Evolutionary conservation across 2,888 invertebrate genomes (phyloP), one percentile per base, ranked within the genome.

Genomic region (Latrodectus hesperus): DNA sequence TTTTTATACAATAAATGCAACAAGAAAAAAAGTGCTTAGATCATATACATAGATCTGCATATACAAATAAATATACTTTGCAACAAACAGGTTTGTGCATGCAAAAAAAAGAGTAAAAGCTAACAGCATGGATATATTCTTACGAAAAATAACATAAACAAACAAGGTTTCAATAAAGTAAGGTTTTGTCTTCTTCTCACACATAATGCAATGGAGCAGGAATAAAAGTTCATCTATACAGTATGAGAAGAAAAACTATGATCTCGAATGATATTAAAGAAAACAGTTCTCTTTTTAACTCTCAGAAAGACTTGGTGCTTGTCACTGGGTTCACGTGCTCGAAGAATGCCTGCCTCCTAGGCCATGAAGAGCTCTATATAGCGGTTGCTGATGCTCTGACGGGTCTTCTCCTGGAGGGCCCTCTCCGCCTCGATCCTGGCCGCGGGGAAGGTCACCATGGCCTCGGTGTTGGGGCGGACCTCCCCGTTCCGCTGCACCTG

Each of bases 291-390:
- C 73, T 38, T 38, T 38, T 38, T 38, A 38, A 38, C 6, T 38
- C 53, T 74, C 74, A 70, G 79, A 86, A 86, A 86, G 80, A 86
- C 85, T 79, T 73, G 71, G 78, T 78, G 78, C 65, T 38, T n/a
- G 74, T 80, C 80, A 80, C 80, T 86, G 85, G 60, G 65, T 74
- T 81, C 81, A 81, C 73, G 81, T 79, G 71, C 76, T 64, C 52
- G 65, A 73, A 84, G 78, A 78, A 84, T 9, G 22, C 16, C 16
- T 72, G 74, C 60, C 55, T 38, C 26, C 79, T 60, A 88, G 72
- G 90, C 91, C 91, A 93, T 92, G 90, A 93, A 93, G 60, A 93
- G 91, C 90, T 93, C 93, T 10, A 93, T 92, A 88, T 92, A 91
- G 74, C 92, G 91, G 90, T 92, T 93, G 65, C 92, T 92, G 72